Evolutionary conservation across 2,888 invertebrate species (phyloP).

Genomic region (Tachina lurida): DNA sequence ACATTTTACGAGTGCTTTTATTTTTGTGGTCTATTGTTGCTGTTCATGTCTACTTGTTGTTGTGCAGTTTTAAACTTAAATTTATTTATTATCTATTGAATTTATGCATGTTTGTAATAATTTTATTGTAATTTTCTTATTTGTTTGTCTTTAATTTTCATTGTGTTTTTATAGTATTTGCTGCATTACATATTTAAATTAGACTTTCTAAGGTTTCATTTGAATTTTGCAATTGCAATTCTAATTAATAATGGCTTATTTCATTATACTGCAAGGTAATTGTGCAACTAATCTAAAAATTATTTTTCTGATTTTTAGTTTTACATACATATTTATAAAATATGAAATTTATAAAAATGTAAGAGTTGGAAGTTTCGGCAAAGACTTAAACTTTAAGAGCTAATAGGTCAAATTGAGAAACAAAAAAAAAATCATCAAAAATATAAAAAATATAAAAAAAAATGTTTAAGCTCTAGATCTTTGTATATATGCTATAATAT

Average conservation of each 20-base stretch:
- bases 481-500: no score
- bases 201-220: constrained; percentile 69
- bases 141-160: constrained; percentile 60
- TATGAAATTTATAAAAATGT: no score
- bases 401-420: no score
- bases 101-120: constrained; percentile 48
- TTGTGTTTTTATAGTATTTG: constrained; percentile 47
- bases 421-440: no score
- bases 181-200: constrained; percentile 26
- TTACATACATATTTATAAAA: no score
- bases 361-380: no score
- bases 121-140: constrained; percentile 33
- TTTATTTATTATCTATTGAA: constrained; percentile 60
- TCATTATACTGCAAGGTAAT: constrained; percentile 22
- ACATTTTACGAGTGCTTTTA: constrained; percentile 62
- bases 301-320: not conserved
- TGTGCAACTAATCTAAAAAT: constrained; percentile 17
- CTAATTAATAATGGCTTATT: constrained; percentile 41
- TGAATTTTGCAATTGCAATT: constrained; percentile 68
- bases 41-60: constrained; percentile 47
- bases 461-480: no score
- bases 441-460: no score
- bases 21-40: constrained; percentile 56
- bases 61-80: constrained; percentile 54
- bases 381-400: no score